A percentile compares a stretch with the other conserved stretches of the same genome.
Conservation (phyloP, 2,113 vertebrate species). For the Oncorhynchus tshawytscha region DNA sequence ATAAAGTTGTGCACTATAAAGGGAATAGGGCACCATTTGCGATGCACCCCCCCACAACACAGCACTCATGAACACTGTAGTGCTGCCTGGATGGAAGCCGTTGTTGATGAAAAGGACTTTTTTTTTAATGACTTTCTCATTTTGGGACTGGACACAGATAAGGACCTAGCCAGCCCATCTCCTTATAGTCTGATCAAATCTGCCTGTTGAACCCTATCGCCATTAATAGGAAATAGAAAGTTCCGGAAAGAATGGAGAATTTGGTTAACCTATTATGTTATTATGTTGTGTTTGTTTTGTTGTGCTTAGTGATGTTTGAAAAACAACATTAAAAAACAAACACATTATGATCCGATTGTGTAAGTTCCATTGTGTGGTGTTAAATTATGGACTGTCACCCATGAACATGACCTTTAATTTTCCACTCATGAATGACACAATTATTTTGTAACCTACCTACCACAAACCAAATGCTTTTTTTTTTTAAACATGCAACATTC, state of each 20-base stretch:
- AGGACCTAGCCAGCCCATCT: constrained; percentile 2
- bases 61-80: not conserved
- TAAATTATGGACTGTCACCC: not conserved
- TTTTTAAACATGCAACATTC: constrained; percentile 26
- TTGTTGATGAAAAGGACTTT: not conserved
- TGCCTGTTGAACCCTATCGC: constrained; percentile 15
- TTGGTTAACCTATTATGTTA: not conserved
- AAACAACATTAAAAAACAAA: no score
- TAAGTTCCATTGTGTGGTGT: not conserved
- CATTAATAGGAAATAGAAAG: constrained; percentile 33
- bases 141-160: constrained; percentile 18
- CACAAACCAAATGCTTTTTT: not conserved
- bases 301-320: no score
- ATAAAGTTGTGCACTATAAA: no score
- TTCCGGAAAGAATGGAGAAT: constrained; percentile 11
- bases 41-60: not conserved
- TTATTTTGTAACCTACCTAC: no score
- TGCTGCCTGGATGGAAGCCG: not conserved
- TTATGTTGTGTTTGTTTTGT: not conserved
- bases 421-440: no score
- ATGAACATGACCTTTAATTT: no score
- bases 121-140: not conserved
- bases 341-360: no score
- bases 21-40: no score
- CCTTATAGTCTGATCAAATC: not conserved